These are phyloP conservation scores for Mus caroli DNA, from an alignment of 2,797 vertebrate species.

Conservation along the genomic window DNA sequence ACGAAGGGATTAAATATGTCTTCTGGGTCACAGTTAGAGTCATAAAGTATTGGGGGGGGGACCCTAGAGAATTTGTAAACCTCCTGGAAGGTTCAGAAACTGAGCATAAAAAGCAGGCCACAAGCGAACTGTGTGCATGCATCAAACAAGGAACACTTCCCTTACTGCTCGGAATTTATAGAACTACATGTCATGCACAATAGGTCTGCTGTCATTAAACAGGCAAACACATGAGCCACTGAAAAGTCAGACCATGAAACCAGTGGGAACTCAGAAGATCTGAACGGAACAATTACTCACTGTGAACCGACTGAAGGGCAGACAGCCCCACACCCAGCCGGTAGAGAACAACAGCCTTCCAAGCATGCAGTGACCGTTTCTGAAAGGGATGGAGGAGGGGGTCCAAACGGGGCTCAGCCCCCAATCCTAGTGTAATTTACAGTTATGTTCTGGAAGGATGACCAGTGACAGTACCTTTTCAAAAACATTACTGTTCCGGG, in stretches of 20 bases:
- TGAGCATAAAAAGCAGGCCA: conserved; percentile 37
- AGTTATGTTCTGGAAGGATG: neutral
- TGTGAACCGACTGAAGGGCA: neutral
- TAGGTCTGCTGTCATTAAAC: neutral
- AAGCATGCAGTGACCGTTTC: neutral
- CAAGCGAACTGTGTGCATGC: neutral
- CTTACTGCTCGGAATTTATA: neutral
- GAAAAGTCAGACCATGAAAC: conserved; percentile 4
- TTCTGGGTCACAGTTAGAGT: neutral
- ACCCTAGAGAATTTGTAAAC: conserved; percentile 1
- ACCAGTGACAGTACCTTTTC: neutral
- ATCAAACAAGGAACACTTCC: neutral
- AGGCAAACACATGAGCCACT: neutral
- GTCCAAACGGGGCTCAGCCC: neutral
- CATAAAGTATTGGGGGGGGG: neutral
- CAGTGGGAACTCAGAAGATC: neutral
- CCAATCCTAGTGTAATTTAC: neutral
- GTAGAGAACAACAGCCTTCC: conserved; percentile 16
- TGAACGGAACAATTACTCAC: conserved; percentile 16
- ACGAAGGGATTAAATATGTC: neutral
- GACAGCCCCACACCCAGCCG: neutral
- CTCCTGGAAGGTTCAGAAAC: conserved; percentile 27
- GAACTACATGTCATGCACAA: conserved; percentile 9
- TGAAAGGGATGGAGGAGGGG: neutral
- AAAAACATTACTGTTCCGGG: neutral